phyloP scores from a whole-genome alignment of 2,888 invertebrate genomes.

The Tipula lateralis region DNA sequence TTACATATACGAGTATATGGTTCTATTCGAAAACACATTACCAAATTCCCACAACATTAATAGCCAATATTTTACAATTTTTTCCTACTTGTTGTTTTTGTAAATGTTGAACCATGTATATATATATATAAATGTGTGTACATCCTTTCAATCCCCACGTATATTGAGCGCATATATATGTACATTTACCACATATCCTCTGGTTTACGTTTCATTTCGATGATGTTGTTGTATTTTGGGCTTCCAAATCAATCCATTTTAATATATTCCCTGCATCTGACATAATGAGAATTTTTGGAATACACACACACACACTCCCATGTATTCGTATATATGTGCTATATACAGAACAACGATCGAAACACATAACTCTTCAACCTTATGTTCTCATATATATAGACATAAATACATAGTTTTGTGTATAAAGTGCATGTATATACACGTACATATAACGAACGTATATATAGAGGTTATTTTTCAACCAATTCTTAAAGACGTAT shows the following conservation, averaged over 20 bases:
- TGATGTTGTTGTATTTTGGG: not conserved
- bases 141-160: conserved; percentile 4
- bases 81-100: not conserved
- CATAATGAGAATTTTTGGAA: not conserved
- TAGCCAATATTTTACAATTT: conserved; percentile 14
- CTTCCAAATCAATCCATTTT: conserved; percentile 3
- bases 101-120: not conserved
- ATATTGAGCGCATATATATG: not conserved
- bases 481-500: not conserved
- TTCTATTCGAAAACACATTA: conserved; percentile 14
- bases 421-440: not conserved
- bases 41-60: conserved; percentile 15
- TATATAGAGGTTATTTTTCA: not conserved
- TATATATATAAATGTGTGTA: not conserved
- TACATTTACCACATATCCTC: not conserved
- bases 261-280: conserved; percentile 1
- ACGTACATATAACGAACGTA: not conserved
- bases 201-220: not conserved
- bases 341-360: not conserved
- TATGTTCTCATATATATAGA: not conserved
- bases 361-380: not conserved
- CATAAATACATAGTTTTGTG: too few species aligned
- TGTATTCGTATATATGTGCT: not conserved
- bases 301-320: not conserved
- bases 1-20: not conserved